These are phyloP conservation scores for Physeter macrocephalus DNA, from an alignment of 2,113 vertebrate species.

Conservation along the genomic window DNA sequence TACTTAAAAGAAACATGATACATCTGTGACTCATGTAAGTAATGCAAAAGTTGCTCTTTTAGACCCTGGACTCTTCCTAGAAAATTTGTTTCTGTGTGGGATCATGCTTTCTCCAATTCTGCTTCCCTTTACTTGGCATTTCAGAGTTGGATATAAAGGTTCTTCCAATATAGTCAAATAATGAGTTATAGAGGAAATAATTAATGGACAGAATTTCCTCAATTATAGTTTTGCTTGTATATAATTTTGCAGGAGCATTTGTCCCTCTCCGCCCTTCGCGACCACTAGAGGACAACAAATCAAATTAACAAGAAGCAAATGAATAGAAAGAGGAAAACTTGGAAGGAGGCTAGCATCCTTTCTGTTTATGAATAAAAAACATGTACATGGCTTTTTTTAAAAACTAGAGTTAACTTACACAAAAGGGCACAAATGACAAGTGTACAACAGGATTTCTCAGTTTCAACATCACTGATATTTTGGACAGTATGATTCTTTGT, in stretches of 20 bases:
- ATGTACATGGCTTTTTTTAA: not conserved
- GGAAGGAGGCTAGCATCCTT: not conserved
- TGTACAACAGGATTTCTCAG: not conserved
- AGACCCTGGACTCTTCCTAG: not conserved
- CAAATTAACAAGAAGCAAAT: not conserved
- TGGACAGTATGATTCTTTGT: not conserved
- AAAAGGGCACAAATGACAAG: not conserved
- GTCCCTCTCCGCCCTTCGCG: not conserved
- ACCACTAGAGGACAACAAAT: not conserved
- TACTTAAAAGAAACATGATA: not conserved
- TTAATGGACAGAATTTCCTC: not conserved
- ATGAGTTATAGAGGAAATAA: not conserved
- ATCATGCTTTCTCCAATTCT: not conserved
- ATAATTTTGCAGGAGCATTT: not conserved
- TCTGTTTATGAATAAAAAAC: not conserved
- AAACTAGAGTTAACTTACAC: not conserved
- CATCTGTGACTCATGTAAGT: not conserved
- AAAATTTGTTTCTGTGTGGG: not conserved
- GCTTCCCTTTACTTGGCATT: not conserved
- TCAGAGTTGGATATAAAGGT: not conserved
- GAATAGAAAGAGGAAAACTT: not conserved
- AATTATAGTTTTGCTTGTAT: not conserved
- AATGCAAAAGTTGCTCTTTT: not conserved
- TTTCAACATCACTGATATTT: not conserved
- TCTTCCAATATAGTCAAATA: not conserved